A percentile compares a stretch with the other conserved stretches of the same genome.
phyloP scores from a whole-genome alignment of 2,113 vertebrate genomes.

The Numida meleagris region DNA sequence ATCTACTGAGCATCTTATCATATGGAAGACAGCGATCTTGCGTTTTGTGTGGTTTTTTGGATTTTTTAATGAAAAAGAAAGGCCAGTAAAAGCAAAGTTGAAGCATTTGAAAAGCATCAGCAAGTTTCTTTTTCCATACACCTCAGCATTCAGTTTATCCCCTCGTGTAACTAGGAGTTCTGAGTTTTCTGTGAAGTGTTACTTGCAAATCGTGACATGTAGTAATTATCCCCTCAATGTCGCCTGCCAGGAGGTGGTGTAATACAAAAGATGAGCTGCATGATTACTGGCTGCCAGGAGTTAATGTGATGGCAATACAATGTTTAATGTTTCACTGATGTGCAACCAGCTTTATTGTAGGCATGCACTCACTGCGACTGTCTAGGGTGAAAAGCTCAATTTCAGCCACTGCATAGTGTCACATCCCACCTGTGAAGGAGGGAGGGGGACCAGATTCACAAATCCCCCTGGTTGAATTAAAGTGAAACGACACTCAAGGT shows the following conservation, averaged over 20 bases:
- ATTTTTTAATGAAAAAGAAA: neutral
- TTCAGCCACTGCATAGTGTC: neutral
- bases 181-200: neutral
- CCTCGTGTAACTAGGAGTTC: neutral
- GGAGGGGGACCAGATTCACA: too few relatives aligned
- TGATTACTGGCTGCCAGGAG: neutral
- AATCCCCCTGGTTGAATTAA: too few relatives aligned
- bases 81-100: neutral
- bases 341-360: neutral
- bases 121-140: neutral
- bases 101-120: neutral
- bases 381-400: neutral
- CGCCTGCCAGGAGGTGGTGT: neutral
- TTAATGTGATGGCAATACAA: neutral
- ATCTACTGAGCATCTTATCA: neutral
- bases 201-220: neutral
- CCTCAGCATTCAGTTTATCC: neutral
- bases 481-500: too few relatives aligned
- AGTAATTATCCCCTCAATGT: neutral
- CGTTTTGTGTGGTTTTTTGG: neutral
- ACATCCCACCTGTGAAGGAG: too few relatives aligned
- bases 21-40: neutral
- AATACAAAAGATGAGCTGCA: neutral
- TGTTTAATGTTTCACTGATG: neutral
- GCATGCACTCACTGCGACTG: neutral